Base-by-base conservation (phyloP, 1,140 invertebrate genomes). In the Bombus waltoni region DNA sequence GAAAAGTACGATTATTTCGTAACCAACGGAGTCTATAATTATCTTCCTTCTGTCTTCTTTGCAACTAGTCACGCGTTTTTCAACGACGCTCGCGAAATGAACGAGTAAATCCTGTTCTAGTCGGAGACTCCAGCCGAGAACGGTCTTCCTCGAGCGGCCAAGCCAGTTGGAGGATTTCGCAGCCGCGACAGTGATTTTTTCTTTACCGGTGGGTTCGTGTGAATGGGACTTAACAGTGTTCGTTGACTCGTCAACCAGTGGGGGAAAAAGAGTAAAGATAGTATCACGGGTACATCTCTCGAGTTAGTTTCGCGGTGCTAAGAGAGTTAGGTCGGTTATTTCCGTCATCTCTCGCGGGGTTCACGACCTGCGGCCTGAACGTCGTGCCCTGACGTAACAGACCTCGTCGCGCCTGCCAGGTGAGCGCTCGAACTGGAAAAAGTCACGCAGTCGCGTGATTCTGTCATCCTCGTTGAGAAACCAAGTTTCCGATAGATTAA, bases 231-330 rank as follows among this genome's bases (percentile, higher is more conserved):
- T 90, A 83, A 90, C n/a, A 53, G 77, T 40, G 78, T 81, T 78
- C 59, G 71, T 32, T 53, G 68, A 42, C 40, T 65, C 70, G 84
- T 79, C 77, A 70, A 78, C 38, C 38, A 81, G 76, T 62, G 79
- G 88, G 83, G 82, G 74, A 87, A 87, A 85, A 90, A 90, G 90
- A 89, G 86, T 87, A 91, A 91, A 91, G 90, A 91, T 91, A 91
- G 90, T 83, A 89, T 80, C 88, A 88, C 89, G 82, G 66, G 74
- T 86, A 90, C 83, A 87, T 87, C 85, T 89, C 85, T 88, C 85
- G 83, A 65, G 81, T 90, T 90, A 89, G 90, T 87, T 68, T 85
- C 91, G 88, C 79, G 75, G 38, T 88, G 80, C 83, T 88, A 87
- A 80, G 88, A 90, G 90, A 89, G 85, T 90, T 68, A 85, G 86